Base-by-base conservation (phyloP, 2,797 vertebrate species). In the Pseudochaenichthys georgianus region DNA sequence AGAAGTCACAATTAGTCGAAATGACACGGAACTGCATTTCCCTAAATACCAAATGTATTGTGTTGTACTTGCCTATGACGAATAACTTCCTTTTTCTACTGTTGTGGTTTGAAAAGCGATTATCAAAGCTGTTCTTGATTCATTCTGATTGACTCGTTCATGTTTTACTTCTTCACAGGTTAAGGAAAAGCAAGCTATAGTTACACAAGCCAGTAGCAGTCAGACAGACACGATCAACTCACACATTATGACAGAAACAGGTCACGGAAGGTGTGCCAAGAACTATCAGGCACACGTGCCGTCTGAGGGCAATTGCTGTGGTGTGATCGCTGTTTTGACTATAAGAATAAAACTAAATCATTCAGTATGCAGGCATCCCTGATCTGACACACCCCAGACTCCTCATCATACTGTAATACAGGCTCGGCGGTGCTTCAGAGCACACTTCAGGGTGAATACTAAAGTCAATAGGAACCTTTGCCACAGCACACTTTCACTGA, bases 201-300 rank as follows among this genome's bases (percentile, higher is more conserved):
- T 42, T 46, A 60, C 46, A 47, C 17, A 48, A 53, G 41, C 45
- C 13, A 65, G 58, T 51, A 42, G 16, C 66, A 74, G 69, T 60
- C 66, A 64, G 67, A 77, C 73, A 67, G 45, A 70, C 19, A 16
- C 34, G 42, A 59, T 0, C 45, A 45, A 34, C 61, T 55, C 59
- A 62, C 60, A 64, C 64, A 60, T 81, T 66, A 23, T 86, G 82
- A 88, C 84, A 91, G 85, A 85, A 86, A 66, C 52, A 11, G 84
- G 87, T 82, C 80, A 85, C 7, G 16, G 69, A 83, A 78, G 85
- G 80, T 90, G 89, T 85, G 81, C 73, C 78, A 83, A 85, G 62
- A 84, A 28, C 79, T 48, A 80, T 81, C 68, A 81, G 81, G 78
- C 81, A 71, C 76, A 76, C 76, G 68, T 63, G 64, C 60, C 48